Base-by-base conservation (phyloP, 2,797 vertebrate species). In the Gadopsis marmoratus region DNA sequence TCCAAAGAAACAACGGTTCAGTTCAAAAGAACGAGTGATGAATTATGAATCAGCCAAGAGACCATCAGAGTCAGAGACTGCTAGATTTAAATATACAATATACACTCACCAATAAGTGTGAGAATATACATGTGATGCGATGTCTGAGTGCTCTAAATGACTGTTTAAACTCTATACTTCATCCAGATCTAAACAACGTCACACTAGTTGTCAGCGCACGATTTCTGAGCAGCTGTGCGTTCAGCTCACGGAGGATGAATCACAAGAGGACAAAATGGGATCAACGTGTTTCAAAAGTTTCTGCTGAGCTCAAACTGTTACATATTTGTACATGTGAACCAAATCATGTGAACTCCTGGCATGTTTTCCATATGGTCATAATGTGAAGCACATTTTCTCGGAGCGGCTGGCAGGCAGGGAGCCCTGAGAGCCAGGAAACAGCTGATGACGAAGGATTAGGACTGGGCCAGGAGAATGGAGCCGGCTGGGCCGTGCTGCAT, bases 391-490 rank as follows among this genome's bases (percentile, higher is more conserved):
- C 89, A 93, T 95, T 94, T 92, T 88, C 88, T 87, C 73, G 51
- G 76, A 75, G 79, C 5, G 72, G 72, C 83, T 93, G 94, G 93
- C 93, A 94, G 92, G 88, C 75, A 71, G 74, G 64, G 77, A 83
- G 88, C 65, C 77, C 67, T 1, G 51, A 69, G 82, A 88, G 86
- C 78, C 88, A 91, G 93, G 92, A 95, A 94, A 93, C 94, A 95
- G 93, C 93, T 94, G 92, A 94, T 94, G 93, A 88, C 71, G 71
- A 86, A 82, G 92, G 92, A 94, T 93, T 93, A 93, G 90, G 86
- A 83, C 72, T 83, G 84, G 84, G 70, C 64, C 79, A n/a, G 74
- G 79, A 76, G 81, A 88, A 73, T 67, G 82, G 78, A 89, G 87
- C 73, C 35, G 74, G 78, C 79, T 64, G 86, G 81, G 79, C 83